Evolutionary conservation across 2,113 vertebrate species (phyloP).

Genomic region (Campylorhamphus procurvoides): DNA sequence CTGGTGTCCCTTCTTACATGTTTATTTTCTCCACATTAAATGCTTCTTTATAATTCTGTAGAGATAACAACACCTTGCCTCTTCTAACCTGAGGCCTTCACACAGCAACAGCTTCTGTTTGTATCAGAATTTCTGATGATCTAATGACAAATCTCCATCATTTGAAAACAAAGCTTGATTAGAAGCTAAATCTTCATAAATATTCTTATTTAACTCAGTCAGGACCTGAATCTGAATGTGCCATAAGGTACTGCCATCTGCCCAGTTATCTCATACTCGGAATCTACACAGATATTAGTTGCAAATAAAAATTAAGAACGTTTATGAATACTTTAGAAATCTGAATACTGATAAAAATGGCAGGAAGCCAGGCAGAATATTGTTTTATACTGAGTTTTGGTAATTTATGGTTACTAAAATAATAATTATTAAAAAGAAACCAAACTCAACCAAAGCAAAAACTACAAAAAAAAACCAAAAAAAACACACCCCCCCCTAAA

Average conservation of each 20-base stretch:
- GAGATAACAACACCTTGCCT: background rate
- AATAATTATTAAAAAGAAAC: background rate
- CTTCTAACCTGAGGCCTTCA: background rate
- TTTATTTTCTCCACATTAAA: background rate
- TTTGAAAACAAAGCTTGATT: background rate
- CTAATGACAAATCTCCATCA: background rate
- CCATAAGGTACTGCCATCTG: background rate
- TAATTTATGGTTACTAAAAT: background rate
- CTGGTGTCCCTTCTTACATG: background rate
- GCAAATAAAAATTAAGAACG: background rate
- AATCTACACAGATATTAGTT: background rate
- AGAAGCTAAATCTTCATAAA: background rate
- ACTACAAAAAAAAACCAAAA: too few relatives aligned
- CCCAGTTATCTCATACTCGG: background rate
- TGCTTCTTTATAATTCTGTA: background rate
- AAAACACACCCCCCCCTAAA: background rate
- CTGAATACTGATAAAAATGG: background rate
- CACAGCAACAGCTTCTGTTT: background rate
- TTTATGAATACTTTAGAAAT: background rate
- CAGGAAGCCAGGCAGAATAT: background rate
- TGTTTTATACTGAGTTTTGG: background rate
- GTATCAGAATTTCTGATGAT: background rate
- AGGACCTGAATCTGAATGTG: background rate
- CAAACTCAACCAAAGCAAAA: too few relatives aligned
- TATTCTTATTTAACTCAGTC: background rate